These are phyloP conservation scores for Temnothorax curvispinosus DNA, from an alignment of 1,140 invertebrate species.

Conservation along the genomic window DNA sequence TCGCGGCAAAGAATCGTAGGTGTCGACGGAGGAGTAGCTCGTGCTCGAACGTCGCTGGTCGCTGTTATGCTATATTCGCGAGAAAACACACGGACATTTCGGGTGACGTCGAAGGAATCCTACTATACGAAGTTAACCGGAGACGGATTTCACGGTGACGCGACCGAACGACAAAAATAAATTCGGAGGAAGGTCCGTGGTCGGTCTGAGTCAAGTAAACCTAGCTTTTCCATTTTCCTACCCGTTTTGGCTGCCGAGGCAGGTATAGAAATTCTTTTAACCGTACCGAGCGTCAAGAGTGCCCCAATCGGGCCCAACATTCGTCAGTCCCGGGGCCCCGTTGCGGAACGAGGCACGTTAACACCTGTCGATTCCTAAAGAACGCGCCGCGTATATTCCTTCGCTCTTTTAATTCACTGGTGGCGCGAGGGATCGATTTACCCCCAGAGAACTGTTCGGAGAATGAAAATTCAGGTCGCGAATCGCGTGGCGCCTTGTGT, in stretches of 20 bases:
- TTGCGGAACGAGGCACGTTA: neutral
- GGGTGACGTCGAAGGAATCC: neutral
- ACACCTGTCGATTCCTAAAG: neutral
- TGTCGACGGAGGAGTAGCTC: neutral
- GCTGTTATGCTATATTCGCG: neutral
- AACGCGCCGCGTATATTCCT: neutral
- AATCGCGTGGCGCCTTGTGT: neutral
- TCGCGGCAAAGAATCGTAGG: neutral
- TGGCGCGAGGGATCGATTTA: neutral
- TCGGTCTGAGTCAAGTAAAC: neutral
- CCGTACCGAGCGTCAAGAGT: neutral
- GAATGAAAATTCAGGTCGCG: constrained; percentile 13
- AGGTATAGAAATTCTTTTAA: neutral
- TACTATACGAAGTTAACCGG: neutral
- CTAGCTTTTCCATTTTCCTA: neutral
- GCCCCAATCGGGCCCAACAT: neutral
- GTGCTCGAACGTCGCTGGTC: neutral
- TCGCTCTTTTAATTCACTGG: neutral
- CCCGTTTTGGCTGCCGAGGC: neutral
- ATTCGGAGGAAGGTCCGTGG: constrained; percentile 29
- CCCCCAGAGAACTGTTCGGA: neutral
- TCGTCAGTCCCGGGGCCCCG: neutral
- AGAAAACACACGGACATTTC: neutral
- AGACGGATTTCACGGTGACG: constrained; percentile 16
- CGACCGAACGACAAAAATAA: constrained; percentile 48